Conservation (phyloP, 2,113 vertebrate genomes). For the Equus quagga region DNA sequence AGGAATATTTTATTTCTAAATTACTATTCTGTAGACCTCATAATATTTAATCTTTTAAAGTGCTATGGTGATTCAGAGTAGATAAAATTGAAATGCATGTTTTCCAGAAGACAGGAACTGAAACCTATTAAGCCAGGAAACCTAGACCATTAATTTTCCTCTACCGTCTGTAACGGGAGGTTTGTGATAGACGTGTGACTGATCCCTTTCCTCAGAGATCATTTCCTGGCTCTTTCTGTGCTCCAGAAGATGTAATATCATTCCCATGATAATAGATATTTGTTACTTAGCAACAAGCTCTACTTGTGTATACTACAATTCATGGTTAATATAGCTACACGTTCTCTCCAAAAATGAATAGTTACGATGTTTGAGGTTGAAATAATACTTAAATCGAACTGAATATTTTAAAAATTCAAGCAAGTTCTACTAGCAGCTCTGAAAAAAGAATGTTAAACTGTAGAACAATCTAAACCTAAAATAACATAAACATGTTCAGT, state of each 20-base stretch:
- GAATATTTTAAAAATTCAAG: slow-evolving; percentile 45
- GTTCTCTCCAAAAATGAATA: not conserved
- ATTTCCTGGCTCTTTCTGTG: slow-evolving; percentile 72
- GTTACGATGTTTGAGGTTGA: slow-evolving; percentile 1
- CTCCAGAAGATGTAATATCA: slow-evolving; percentile 62
- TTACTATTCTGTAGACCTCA: slow-evolving; percentile 38
- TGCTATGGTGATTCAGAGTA: slow-evolving; percentile 57
- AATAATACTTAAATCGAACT: slow-evolving; percentile 38
- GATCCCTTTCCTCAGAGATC: slow-evolving; percentile 74
- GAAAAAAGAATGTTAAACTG: slow-evolving; percentile 26
- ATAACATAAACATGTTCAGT: not conserved
- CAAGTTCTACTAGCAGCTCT: not conserved
- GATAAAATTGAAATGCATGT: slow-evolving; percentile 74
- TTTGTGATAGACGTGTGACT: slow-evolving; percentile 72
- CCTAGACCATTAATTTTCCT: slow-evolving; percentile 72
- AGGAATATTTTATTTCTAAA: slow-evolving; percentile 72
- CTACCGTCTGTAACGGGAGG: slow-evolving; percentile 61
- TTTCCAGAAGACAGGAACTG: slow-evolving; percentile 73
- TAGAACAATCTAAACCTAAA: not conserved
- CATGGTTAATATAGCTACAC: slow-evolving; percentile 57
- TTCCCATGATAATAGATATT: slow-evolving; percentile 68
- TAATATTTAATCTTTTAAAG: slow-evolving; percentile 79
- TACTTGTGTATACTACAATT: slow-evolving; percentile 39
- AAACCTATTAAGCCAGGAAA: slow-evolving; percentile 77
- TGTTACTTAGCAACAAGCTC: slow-evolving; percentile 83